Evolutionary conservation across 92 coral and sea anemone species (phyloP), one percentile per base, ranked within the genome.

Genomic region (Palythoa caribaeorum): DNA sequence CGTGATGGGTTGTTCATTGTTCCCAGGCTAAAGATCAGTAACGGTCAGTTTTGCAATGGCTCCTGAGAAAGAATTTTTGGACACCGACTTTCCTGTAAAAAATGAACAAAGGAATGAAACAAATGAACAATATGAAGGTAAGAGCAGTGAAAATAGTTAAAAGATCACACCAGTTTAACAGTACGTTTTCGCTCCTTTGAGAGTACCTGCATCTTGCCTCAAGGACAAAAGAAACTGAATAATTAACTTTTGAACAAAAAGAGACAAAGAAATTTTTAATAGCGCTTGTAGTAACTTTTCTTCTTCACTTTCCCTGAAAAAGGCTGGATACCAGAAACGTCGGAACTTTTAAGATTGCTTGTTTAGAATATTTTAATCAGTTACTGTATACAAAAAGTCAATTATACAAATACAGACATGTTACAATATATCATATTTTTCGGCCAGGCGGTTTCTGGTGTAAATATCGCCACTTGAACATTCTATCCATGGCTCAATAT

Each of bases 71-170:
- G 75, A 81, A 51, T 13, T 19, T 16, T 17, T 36, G 5, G 86
- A 16, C 1, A 44, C 19, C 11, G 40, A 65, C 39, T 66, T 71
- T 17, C 75, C 20, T 13, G 50, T 47, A 20, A 40, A 44, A 48
- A 52, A 68, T 10, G 76, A 81, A 39, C 57, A 50, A 8, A 47
- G 50, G 38, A 51, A 69, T 14, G 39, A 68, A 47, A 69, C 7
- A 3, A 68, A 21, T 47, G 47, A 6, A 80, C 70, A 63, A n/a
- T 65, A 9, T 66, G 21, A 66, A 81, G 76, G 86, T 81, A 44
- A 68, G 76, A 21, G 28, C 1, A 81, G 17, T 65, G 62, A 44
- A 65, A 48, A 14, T 13, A 40, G 0, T 5, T 3, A 1, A 63
- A 36, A 59, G 10, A 47, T 14, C 37, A 54, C 10, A 20, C 83